Conservation (phyloP, 2,888 invertebrate genomes). For the Polia nebulosa region DNA sequence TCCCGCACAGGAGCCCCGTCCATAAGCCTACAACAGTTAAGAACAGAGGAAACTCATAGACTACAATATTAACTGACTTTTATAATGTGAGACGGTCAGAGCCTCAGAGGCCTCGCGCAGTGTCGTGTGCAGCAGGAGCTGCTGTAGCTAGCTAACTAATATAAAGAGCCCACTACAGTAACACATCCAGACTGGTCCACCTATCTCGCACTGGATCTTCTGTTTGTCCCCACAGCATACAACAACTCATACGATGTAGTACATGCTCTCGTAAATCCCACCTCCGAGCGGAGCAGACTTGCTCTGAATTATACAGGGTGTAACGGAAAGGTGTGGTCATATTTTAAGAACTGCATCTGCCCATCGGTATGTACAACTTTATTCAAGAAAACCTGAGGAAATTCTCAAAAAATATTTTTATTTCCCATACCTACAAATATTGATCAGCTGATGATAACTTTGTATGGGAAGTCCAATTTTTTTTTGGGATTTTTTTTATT, state of each 20-base stretch:
- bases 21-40: neutral
- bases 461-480: too few species aligned
- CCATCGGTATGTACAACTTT: too few species aligned
- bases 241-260: too few species aligned
- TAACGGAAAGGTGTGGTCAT: too few species aligned
- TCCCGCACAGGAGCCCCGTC: neutral
- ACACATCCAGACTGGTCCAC: neutral
- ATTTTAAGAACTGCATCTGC: too few species aligned
- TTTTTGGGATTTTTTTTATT: too few species aligned
- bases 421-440: too few species aligned
- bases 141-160: neutral
- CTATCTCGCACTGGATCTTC: constrained; percentile 5
- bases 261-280: constrained; percentile 2
- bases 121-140: neutral
- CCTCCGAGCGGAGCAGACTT: neutral
- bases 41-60: too few species aligned
- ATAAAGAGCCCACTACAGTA: neutral
- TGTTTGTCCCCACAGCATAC: neutral
- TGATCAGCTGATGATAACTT: too few species aligned
- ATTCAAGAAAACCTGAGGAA: too few species aligned
- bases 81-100: neutral
- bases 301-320: constrained; percentile 13
- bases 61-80: neutral
- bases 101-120: neutral
- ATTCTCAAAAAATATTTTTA: too few species aligned